Evolutionary conservation across 2,888 invertebrate genomes (phyloP).

Genomic region (Platycheirus albimanus): DNA sequence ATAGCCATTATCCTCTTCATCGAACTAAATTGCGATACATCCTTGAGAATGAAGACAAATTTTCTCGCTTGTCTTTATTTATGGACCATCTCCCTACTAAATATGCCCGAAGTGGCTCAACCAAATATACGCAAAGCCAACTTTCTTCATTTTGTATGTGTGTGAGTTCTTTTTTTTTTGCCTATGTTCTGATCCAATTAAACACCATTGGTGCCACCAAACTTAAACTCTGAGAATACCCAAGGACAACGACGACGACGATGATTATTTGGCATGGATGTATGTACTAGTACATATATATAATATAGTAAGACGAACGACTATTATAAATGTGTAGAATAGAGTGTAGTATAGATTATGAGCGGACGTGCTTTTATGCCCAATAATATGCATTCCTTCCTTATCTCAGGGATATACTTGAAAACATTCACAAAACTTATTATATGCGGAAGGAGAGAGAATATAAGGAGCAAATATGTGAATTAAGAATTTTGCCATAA

Average conservation of each 20-base stretch:
- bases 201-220: constrained; percentile 51
- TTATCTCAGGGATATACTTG: neutral
- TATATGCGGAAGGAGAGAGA: neutral
- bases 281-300: neutral
- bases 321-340: no score
- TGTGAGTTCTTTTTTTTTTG: neutral
- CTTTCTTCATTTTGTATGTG: neutral
- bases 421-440: constrained; percentile 4
- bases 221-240: constrained; percentile 33
- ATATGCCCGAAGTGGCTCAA: constrained; percentile 11
- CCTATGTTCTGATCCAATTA: constrained; percentile 43
- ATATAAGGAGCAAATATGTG: neutral
- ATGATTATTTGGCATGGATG: constrained; percentile 20
- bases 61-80: constrained; percentile 25
- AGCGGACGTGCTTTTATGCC: constrained; percentile 40
- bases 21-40: constrained; percentile 9
- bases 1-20: neutral
- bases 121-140: neutral
- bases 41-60: constrained; percentile 14
- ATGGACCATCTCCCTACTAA: neutral
- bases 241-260: no score
- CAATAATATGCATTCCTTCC: constrained; percentile 20
- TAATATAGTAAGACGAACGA: no score
- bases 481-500: constrained; percentile 8
- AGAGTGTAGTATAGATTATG: constrained; percentile 14